These are phyloP conservation scores for Heliconius aoede DNA, from an alignment of 2,888 invertebrate species.

Conservation along the genomic window DNA sequence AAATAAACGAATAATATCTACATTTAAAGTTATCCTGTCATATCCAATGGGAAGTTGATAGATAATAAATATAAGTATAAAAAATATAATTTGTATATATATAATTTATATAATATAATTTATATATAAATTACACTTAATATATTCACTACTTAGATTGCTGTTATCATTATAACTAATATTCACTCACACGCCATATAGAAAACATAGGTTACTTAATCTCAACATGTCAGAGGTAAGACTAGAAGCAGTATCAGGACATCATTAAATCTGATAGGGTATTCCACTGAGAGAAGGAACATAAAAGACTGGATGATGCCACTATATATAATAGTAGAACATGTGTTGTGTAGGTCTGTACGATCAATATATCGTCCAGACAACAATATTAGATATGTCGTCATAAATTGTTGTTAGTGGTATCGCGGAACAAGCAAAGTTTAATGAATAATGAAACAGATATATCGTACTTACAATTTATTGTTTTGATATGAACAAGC, in stretches of 20 bases:
- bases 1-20: not conserved
- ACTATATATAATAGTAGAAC: conserved; percentile 21
- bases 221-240: not conserved
- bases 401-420: conserved; percentile 34
- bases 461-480: conserved; percentile 18
- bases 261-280: conserved; percentile 12
- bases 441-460: conserved; percentile 38
- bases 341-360: conserved; percentile 35
- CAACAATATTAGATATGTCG: conserved; percentile 43
- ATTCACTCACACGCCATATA: not conserved
- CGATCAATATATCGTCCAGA: conserved; percentile 38
- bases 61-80: no score
- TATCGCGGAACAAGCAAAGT: conserved; percentile 35
- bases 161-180: not conserved
- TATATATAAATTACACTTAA: no score
- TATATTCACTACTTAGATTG: no score
- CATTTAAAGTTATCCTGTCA: not conserved
- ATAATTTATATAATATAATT: no score
- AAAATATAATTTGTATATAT: no score
- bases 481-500: conserved; percentile 23
- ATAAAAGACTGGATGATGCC: conserved; percentile 22
- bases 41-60: no score
- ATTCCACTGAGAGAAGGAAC: not conserved
- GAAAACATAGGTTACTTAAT: not conserved
- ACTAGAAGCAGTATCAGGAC: conserved; percentile 13